These are phyloP conservation scores for Isaurus tuberculatus DNA, from an alignment of 92 coral and sea anemone species.

Conservation along the genomic window DNA sequence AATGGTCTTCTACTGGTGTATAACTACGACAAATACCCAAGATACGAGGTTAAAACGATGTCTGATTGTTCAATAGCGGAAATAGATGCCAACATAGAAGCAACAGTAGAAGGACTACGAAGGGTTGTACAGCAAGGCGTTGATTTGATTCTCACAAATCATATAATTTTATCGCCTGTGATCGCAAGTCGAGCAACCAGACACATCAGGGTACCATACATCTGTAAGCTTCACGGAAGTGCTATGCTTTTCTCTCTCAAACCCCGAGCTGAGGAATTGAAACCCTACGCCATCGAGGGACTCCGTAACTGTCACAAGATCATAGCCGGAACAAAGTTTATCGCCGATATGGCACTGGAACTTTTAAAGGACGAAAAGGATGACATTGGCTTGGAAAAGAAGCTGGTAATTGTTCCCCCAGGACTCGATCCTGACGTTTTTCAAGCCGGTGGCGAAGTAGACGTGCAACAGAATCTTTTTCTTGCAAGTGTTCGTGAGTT, in stretches of 20 bases:
- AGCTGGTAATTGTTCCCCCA: slow-evolving; percentile 80
- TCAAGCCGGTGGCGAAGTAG: slow-evolving; percentile 65
- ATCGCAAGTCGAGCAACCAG: slow-evolving; percentile 83
- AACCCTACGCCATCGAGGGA: slow-evolving; percentile 81
- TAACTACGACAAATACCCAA: slow-evolving; percentile 82
- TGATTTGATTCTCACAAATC: slow-evolving; percentile 87
- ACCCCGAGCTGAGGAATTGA: slow-evolving; percentile 68
- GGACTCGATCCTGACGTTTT: slow-evolving; percentile 90
- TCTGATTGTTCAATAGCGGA: slow-evolving; percentile 81
- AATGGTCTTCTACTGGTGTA: slow-evolving; percentile 84
- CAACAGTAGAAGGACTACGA: slow-evolving; percentile 75
- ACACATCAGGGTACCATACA: slow-evolving; percentile 71
- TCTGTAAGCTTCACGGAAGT: slow-evolving; percentile 87
- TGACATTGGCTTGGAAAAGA: slow-evolving; percentile 62
- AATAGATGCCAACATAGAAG: slow-evolving; percentile 85
- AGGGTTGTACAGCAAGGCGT: slow-evolving; percentile 86
- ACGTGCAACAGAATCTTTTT: slow-evolving; percentile 76
- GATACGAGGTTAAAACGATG: slow-evolving; percentile 82
- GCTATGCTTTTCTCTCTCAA: slow-evolving; percentile 82
- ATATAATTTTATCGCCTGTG: slow-evolving; percentile 78
- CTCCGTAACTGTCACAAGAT: slow-evolving; percentile 68
- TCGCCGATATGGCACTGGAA: slow-evolving; percentile 68
- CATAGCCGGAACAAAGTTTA: slow-evolving; percentile 83
- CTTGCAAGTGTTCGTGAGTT: slow-evolving; percentile 70
- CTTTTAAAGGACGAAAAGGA: slow-evolving; percentile 65